Evolutionary conservation across 2,888 invertebrate species (phyloP), one percentile per base, ranked within the genome.

Genomic region (Drosophila subquinaria): DNA sequence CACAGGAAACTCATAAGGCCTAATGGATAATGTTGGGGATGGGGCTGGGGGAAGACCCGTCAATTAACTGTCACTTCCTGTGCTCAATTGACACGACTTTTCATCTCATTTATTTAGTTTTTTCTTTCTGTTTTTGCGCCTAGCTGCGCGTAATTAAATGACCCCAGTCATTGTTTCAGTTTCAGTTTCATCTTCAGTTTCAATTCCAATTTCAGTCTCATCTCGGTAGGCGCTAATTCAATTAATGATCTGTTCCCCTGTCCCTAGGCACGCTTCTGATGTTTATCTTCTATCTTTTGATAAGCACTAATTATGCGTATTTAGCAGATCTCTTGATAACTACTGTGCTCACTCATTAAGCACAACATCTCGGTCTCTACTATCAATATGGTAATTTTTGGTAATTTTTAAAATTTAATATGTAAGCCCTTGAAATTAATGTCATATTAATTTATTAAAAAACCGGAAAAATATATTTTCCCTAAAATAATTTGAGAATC

Each of bases 21-120:
- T 48, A 59, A 59, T 59, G 30, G 33, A 30, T 13, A 10, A 15
- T 17, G 13, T 30, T 9, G 30, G 15, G 15, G 10, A 6, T 27
- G 8, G 17, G 1, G 33, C 2, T 1, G 33, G 33, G 20, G 42
- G 4, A 35, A 50, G 23, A 33, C 40, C 20, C 51, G 62, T 88
- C 88, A 83, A 83, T 83, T 83, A 85, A 59, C 86, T 85, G 83
- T 82, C 83, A 83, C 76, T 88, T 83, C 88, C 88, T 81, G 82
- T 80, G 40, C 63, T 71, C 69, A 70, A 79, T 73, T 69, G 56
- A 47, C 52, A 33, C 51, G 30, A 68, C 30, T 51, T 10, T 52
- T 27, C 17, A 15, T 33, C 52, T 55, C 45, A 23, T 23, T 11
- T 45, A 11, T 6, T 27, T 13, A 17, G 17, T 17, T 20, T 30